phyloP scores from a whole-genome alignment of 2,113 vertebrate genomes.

The Carollia perspicillata region DNA sequence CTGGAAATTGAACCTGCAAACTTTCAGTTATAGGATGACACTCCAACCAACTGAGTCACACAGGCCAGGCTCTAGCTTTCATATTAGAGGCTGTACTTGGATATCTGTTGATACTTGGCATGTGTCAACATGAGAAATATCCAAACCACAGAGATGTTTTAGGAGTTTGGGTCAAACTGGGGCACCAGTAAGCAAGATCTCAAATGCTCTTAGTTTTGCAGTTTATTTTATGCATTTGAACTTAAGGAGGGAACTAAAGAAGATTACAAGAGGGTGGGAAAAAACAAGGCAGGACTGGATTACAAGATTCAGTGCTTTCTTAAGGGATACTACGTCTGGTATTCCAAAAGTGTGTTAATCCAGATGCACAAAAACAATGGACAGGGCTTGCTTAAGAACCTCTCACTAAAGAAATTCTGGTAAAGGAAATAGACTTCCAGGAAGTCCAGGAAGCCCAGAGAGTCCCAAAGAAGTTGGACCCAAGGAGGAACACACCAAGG shows the following conservation, averaged over 20 bases:
- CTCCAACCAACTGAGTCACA: no score
- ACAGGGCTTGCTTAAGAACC: background rate
- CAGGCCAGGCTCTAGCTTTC: background rate
- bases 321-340: background rate
- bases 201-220: background rate
- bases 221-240: background rate
- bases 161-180: background rate
- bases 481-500: no score
- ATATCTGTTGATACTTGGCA: background rate
- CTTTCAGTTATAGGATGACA: no score
- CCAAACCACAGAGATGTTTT: background rate
- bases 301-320: background rate
- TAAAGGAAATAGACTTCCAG: no score
- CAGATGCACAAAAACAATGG: background rate
- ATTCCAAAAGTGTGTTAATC: background rate
- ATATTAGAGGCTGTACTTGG: background rate
- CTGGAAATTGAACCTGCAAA: no score
- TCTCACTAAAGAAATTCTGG: background rate
- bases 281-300: background rate
- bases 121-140: background rate
- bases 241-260: background rate
- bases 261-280: background rate
- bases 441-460: no score
- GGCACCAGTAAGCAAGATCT: background rate
- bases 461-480: no score